Conservation (phyloP, 2,888 invertebrate genomes). For the Carabus problematicus region DNA sequence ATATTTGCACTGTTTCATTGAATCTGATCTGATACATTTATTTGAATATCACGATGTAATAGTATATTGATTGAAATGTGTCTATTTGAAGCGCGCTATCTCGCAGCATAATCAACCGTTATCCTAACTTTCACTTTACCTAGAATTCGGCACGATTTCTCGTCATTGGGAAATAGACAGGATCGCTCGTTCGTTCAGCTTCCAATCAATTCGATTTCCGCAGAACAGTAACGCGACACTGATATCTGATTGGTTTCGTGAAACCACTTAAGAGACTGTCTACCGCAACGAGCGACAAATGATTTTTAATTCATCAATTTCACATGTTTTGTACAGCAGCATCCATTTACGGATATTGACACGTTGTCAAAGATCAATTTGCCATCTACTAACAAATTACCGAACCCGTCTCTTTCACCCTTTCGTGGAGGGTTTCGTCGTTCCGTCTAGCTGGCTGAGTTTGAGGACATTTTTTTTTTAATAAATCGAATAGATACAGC, state of each 20-base stretch:
- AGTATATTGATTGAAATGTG: too few species aligned
- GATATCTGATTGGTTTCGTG: slow-evolving; percentile 35
- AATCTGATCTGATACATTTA: too few species aligned
- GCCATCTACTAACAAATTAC: slow-evolving; percentile 13
- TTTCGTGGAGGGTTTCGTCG: neutral
- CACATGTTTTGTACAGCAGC: slow-evolving; percentile 28
- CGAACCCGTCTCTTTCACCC: neutral
- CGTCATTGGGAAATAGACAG: too few species aligned
- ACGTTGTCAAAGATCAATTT: slow-evolving; percentile 35
- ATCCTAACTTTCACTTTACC: too few species aligned
- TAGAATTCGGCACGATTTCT: too few species aligned
- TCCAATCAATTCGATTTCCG: slow-evolving; percentile 34
- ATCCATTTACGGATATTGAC: slow-evolving; percentile 35
- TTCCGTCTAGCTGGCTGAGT: too few species aligned
- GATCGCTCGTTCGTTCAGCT: neutral
- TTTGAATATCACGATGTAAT: too few species aligned
- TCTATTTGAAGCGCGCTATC: too few species aligned
- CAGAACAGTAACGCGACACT: slow-evolving; percentile 29
- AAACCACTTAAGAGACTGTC: slow-evolving; percentile 34
- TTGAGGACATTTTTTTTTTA: too few species aligned
- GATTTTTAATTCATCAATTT: slow-evolving; percentile 40
- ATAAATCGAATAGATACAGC: too few species aligned
- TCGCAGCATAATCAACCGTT: too few species aligned
- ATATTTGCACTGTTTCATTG: too few species aligned
- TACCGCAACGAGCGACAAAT: slow-evolving; percentile 25